Evolutionary conservation across 1,140 invertebrate species (phyloP), one percentile per base, ranked within the genome.

Genomic region (Drosophila kurseongensis): DNA sequence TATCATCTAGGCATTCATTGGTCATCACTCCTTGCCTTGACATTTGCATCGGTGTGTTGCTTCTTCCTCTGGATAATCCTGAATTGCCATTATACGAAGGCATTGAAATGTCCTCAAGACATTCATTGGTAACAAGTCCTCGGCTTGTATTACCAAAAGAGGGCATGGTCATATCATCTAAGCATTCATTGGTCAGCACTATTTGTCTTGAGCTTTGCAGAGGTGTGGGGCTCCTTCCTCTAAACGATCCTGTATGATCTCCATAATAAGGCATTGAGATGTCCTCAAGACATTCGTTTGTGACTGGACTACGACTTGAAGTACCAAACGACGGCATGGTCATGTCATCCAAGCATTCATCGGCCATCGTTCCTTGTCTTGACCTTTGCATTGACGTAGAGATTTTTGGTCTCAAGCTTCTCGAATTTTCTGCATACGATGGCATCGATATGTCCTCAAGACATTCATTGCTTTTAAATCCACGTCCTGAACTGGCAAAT

Each of bases 271-370:
- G 62, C 62, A 48, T 47, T 1, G 60, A 16, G 5, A 52, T 52
- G 32, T 52, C 32, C 14, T 52, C 50, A 0, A 27, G 32, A 32
- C 27, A 16, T 36, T 52, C 50, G 36, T 36, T 51, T 5, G n/a
- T 29, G 9, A 2, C 7, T 0, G 10, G 5, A 36, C 27, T 27
- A 14, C 7, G 48, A 9, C 2, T 2, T 5, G 51, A 38, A 8
- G 10, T 10, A 7, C 52, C 36, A 1, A 40, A 55, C n/a, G 36
- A 18, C 13, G 59, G 48, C 59, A 61, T 61, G 6, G 59, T 41
- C 10, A 52, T 14, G 4, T 61, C 59, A 0, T 52, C 36, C 0
- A 66, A 27, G 7, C 41, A 50, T 3, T 62, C 45, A 12, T 48
- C 38, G 8, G 47, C 57, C 44, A 45, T 1, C 6, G 14, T 6